Base-by-base conservation (phyloP, 2,888 invertebrate genomes). In the Yponomeuta plumbellus region DNA sequence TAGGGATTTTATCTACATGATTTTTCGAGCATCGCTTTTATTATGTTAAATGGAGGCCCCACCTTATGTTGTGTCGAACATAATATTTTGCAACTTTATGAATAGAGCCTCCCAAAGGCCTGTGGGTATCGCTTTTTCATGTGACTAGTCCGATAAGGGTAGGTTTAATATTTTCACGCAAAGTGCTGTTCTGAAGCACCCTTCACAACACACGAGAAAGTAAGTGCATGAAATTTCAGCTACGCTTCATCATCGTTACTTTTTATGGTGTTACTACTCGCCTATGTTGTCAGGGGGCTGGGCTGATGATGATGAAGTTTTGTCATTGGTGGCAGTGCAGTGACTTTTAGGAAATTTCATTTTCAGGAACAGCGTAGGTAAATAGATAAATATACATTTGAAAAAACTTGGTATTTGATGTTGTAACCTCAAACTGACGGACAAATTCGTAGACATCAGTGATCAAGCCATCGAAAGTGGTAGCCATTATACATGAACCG, bases 21-120 rank as follows among this genome's bases (percentile, higher is more conserved):
- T 57, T 56, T 57, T 65, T 63, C 20, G 26, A 65, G 65, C 65
- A 65, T 56, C 65, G 13, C 56, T 23, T 65, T 63, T 63, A 63
- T 63, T 63, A 63, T 63, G 63, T 40, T 44, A 63, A 44, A 40
- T 63, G 21, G 40, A 63, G 63, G n/a, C 59, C 40, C 13, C 40
- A 44, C 44, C 11, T n/a, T 22, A 44, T 61, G 34, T 61, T 61
- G 23, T 61, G 61, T 61, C 13, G 59, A 59, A 23, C 59, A 59
- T 52, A 52, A 52, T 52, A 52, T 52, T 52, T 52, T 52, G 44
- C 44, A 52, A 17, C 44, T 52, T 52, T 52, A 52, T 52, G 44
- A 52, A 52, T 52, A 52, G 13, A 17, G 3, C 17, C 44, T 52
- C 44, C 44, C 44, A 52, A 52, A 52, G 44, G 44, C 44, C 44